A percentile compares a stretch with the other conserved stretches of the same genome.
These are phyloP conservation scores for Zaprionus camerounensis DNA, from an alignment of 1,140 invertebrate genomes.

Conservation along the genomic window DNA sequence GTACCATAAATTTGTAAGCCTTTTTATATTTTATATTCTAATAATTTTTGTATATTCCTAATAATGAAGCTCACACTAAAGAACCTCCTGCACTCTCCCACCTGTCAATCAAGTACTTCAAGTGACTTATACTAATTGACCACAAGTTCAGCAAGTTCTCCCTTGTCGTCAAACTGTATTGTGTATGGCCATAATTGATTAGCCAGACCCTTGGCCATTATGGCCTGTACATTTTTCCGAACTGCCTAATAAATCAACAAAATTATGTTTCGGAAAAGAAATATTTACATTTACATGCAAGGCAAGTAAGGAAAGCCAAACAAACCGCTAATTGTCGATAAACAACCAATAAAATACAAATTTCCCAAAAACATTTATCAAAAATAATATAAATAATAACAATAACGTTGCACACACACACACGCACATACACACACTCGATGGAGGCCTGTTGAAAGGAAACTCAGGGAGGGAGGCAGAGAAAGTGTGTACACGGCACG, in stretches of 20 bases:
- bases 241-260: constrained; percentile 67
- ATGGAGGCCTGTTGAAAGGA: constrained; percentile 59
- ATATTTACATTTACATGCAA: constrained; percentile 68
- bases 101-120: not conserved
- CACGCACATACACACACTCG: constrained; percentile 36
- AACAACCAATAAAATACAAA: constrained; percentile 83
- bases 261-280: constrained; percentile 44
- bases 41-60: too few species aligned
- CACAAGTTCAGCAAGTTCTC: not conserved
- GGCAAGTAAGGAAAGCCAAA: constrained; percentile 57
- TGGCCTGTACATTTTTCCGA: not conserved
- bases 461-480: constrained; percentile 32
- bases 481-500: constrained; percentile 23
- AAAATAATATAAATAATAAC: constrained; percentile 83
- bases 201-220: constrained; percentile 1
- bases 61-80: too few species aligned
- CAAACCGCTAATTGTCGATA: constrained; percentile 83
- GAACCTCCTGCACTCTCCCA: not conserved
- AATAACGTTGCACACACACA: constrained; percentile 61
- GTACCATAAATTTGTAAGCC: too few species aligned
- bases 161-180: not conserved
- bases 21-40: too few species aligned
- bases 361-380: constrained; percentile 82
- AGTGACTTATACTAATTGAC: not conserved
- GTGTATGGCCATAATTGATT: not conserved